Evolutionary conservation across 2,797 vertebrate species (phyloP).

Genomic region (Peromyscus eremicus): DNA sequence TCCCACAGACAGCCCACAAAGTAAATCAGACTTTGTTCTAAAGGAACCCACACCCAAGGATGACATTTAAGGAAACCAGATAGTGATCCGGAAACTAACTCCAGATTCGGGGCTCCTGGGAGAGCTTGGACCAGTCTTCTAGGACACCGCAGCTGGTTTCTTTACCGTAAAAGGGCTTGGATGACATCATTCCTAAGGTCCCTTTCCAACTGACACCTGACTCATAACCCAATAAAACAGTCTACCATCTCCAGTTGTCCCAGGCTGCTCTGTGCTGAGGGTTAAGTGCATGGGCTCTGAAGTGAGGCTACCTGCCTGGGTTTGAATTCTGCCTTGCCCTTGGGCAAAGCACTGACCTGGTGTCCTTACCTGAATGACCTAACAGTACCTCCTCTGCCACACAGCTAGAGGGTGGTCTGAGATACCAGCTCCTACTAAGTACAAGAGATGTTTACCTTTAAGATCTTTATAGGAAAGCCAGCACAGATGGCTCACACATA

Average conservation of each 20-base stretch:
- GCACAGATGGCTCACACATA: neutral
- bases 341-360: neutral
- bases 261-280: neutral
- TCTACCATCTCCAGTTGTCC: neutral
- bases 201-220: conserved; percentile 24
- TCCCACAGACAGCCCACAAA: neutral
- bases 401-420: neutral
- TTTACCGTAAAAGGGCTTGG: neutral
- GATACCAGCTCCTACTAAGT: neutral
- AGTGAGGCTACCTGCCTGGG: neutral
- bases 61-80: neutral
- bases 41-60: neutral
- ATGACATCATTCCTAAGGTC: conserved; percentile 24
- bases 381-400: neutral
- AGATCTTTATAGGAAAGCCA: neutral
- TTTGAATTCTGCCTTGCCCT: conserved; percentile 22
- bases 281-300: neutral
- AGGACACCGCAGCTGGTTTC: neutral
- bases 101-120: neutral
- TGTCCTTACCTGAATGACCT: neutral
- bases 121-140: neutral
- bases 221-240: neutral
- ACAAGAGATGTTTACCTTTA: neutral
- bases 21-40: conserved; percentile 29
- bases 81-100: neutral